These are phyloP conservation scores for Echeneis naucrates DNA, from an alignment of 2,797 vertebrate genomes.

Conservation along the genomic window DNA sequence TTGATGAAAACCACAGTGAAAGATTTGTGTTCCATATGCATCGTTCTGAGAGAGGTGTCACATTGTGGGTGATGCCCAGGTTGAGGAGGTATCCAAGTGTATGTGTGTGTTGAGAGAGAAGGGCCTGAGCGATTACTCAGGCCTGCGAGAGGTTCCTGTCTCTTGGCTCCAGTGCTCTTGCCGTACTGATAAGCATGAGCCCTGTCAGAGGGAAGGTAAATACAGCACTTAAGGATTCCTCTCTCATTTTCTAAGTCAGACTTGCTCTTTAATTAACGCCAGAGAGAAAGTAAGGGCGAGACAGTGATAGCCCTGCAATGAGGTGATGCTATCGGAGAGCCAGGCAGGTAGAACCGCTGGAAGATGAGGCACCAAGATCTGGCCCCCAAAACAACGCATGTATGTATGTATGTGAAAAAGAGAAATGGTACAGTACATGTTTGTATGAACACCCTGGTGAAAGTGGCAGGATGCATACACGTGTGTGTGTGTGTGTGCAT, in stretches of 20 bases:
- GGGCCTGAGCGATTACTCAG: conserved; percentile 65
- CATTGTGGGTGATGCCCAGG: conserved; percentile 36
- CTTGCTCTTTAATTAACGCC: conserved; percentile 85
- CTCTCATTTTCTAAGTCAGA: conserved; percentile 85
- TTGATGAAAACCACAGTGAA: conserved; percentile 9
- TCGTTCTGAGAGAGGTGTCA: conserved; percentile 16
- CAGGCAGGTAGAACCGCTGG: conserved; percentile 60
- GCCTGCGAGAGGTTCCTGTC: conserved; percentile 71
- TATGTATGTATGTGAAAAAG: conserved; percentile 12
- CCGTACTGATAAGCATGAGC: conserved; percentile 74
- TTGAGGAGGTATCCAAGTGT: conserved; percentile 22
- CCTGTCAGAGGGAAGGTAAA: conserved; percentile 81
- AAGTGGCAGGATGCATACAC: conserved; percentile 39
- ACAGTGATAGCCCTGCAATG: conserved; percentile 77
- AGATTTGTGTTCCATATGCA: conserved; percentile 50
- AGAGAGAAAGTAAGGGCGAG: conserved; percentile 54
- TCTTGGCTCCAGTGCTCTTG: conserved; percentile 59
- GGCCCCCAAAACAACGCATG: conserved; percentile 59
- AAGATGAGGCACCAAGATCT: conserved; percentile 66
- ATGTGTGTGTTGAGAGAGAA: conserved; percentile 31
- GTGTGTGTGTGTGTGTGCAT: conserved; percentile 12
- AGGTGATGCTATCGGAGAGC: conserved; percentile 81
- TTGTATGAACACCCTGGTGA: conserved; percentile 37
- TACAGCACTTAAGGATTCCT: conserved; percentile 84
- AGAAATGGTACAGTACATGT: conserved; percentile 42